Evolutionary conservation across 2,113 vertebrate genomes (phyloP).

Genomic region (Dasyornis broadbenti): DNA sequence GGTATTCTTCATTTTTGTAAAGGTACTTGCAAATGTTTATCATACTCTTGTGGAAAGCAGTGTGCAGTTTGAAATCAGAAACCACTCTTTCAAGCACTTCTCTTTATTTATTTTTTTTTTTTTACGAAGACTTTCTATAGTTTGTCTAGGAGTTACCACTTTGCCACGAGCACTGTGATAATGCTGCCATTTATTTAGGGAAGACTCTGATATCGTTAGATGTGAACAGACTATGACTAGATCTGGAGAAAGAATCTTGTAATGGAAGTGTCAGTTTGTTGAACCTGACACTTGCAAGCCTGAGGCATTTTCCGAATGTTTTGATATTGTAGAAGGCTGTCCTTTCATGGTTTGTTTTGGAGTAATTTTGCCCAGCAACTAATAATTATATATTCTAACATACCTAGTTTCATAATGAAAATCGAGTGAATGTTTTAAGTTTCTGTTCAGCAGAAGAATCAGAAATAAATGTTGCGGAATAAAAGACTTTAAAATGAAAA

Average conservation of each 20-base stretch:
- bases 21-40: neutral
- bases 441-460: neutral
- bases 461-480: neutral
- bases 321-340: neutral
- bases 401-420: neutral
- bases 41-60: neutral
- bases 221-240: neutral
- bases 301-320: neutral
- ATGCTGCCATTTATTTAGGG: neutral
- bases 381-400: neutral
- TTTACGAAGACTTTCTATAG: neutral
- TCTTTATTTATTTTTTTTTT: neutral
- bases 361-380: neutral
- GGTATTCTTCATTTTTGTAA: neutral
- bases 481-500: neutral
- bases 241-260: neutral
- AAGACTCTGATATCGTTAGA: rapidly evolving
- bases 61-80: neutral
- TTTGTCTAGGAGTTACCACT: neutral
- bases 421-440: neutral
- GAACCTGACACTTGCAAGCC: neutral
- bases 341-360: neutral
- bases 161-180: neutral
- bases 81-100: neutral
- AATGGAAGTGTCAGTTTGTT: neutral